Percentiles rank a stretch among this genome's conserved stretches.
These are phyloP conservation scores for Drosophila rufa DNA, from an alignment of 1,140 invertebrate species.

Conservation along the genomic window DNA sequence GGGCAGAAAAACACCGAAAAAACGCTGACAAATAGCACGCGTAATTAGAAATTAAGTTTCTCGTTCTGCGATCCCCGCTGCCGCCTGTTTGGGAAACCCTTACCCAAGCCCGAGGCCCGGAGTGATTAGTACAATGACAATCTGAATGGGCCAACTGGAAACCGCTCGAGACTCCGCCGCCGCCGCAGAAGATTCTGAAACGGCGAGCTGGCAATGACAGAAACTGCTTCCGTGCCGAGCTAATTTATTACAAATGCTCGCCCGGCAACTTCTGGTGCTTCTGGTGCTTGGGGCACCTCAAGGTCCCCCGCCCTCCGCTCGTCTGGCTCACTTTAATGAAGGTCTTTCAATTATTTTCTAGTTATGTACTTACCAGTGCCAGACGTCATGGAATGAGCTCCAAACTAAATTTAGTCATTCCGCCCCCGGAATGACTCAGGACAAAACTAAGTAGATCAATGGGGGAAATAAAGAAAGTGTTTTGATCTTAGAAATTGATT, in stretches of 20 bases:
- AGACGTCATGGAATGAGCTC: slow-evolving; percentile 30
- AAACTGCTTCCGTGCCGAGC: slow-evolving; percentile 58
- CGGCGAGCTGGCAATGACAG: slow-evolving; percentile 54
- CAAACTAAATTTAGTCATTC: slow-evolving; percentile 48
- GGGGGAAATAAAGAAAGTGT: no score
- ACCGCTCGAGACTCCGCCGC: slow-evolving; percentile 39
- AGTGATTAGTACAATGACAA: slow-evolving; percentile 65
- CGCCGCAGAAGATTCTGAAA: slow-evolving; percentile 17
- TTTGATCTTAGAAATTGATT: neutral
- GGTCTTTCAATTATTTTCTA: slow-evolving; percentile 55
- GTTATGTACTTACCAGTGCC: slow-evolving; percentile 47
- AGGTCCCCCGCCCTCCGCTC: neutral
- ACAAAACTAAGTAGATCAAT: slow-evolving; percentile 18
- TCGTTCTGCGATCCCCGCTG: slow-evolving; percentile 30
- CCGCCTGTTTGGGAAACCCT: neutral
- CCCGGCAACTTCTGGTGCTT: slow-evolving; percentile 34
- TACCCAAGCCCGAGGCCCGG: slow-evolving; percentile 5
- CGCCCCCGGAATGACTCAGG: neutral
- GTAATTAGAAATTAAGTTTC: slow-evolving; percentile 81
- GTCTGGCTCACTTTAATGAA: slow-evolving; percentile 47
- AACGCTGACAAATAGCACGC: slow-evolving; percentile 79
- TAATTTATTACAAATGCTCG: slow-evolving; percentile 59
- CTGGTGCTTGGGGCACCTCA: slow-evolving; percentile 5
- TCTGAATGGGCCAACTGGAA: slow-evolving; percentile 56
- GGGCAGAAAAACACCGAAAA: slow-evolving; percentile 47